Conservation (phyloP, 1,140 invertebrate species). For the Drosophila rhopaloa region DNA sequence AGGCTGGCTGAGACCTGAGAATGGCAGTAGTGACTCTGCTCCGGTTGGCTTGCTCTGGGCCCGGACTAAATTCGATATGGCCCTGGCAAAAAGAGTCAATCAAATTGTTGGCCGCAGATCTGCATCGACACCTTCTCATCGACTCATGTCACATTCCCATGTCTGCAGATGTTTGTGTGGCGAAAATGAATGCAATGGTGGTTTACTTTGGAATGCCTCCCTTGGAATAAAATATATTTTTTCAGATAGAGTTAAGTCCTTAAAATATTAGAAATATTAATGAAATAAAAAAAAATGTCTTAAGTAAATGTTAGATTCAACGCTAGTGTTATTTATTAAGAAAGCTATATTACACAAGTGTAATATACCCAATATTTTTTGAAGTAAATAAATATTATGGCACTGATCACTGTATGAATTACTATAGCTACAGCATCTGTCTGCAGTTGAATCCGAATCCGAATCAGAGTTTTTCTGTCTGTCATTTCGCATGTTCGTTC, state of each 20-base stretch:
- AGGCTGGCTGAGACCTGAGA: slow-evolving; percentile 18
- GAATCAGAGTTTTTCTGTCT: slow-evolving; percentile 52
- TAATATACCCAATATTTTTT: no score
- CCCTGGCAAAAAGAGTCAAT: slow-evolving; percentile 74
- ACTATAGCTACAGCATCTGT: slow-evolving; percentile 52
- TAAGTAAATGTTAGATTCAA: background rate
- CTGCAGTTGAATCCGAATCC: slow-evolving; percentile 25
- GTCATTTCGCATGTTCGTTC: slow-evolving; percentile 77
- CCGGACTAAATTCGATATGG: slow-evolving; percentile 76
- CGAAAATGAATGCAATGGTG: slow-evolving; percentile 61
- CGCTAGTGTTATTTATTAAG: background rate
- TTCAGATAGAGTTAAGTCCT: no score
- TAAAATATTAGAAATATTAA: no score
- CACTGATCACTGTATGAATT: slow-evolving; percentile 42
- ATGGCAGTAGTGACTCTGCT: slow-evolving; percentile 28
- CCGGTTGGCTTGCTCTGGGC: slow-evolving; percentile 43
- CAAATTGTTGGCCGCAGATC: slow-evolving; percentile 75
- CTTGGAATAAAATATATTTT: no score
- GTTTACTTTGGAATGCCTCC: no score
- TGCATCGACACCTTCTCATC: slow-evolving; percentile 45
- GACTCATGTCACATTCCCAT: slow-evolving; percentile 33
- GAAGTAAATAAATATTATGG: background rate
- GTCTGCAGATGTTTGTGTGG: slow-evolving; percentile 48
- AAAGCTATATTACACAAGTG: background rate
- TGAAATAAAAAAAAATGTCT: no score